Percentiles rank a stretch among this genome's conserved stretches.
These are phyloP conservation scores for Pteruthius melanotis DNA, from an alignment of 2,113 vertebrate genomes.

Conservation along the genomic window DNA sequence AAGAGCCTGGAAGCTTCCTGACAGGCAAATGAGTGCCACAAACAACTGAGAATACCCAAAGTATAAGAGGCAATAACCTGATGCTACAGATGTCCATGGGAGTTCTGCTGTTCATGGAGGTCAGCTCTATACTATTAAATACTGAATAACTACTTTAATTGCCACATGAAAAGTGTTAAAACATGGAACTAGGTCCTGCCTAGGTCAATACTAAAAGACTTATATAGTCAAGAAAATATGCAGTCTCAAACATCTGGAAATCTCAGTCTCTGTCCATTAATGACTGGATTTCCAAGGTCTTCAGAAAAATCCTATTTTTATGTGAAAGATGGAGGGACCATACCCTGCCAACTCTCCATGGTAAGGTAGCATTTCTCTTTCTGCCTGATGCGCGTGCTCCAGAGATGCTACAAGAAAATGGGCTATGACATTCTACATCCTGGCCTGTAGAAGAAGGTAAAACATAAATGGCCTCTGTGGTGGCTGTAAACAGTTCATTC, in stretches of 20 bases:
- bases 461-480: background rate
- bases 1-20: background rate
- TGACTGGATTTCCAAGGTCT: background rate
- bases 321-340: background rate
- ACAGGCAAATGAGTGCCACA: background rate
- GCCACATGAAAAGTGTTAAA: background rate
- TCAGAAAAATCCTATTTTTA: background rate
- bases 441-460: background rate
- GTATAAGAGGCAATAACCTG: background rate
- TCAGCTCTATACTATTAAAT: background rate
- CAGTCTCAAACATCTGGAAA: background rate
- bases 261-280: background rate
- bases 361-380: background rate
- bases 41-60: background rate
- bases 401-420: background rate
- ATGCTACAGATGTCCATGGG: background rate
- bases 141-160: background rate
- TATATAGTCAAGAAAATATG: background rate
- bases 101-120: background rate
- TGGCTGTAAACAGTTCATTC: background rate
- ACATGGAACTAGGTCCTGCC: background rate
- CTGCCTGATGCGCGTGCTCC: background rate
- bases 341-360: rapidly evolving
- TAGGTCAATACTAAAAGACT: background rate
- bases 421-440: background rate